Conservation (phyloP, 2,113 vertebrate species). For the Leptobrachium leishanense region DNA sequence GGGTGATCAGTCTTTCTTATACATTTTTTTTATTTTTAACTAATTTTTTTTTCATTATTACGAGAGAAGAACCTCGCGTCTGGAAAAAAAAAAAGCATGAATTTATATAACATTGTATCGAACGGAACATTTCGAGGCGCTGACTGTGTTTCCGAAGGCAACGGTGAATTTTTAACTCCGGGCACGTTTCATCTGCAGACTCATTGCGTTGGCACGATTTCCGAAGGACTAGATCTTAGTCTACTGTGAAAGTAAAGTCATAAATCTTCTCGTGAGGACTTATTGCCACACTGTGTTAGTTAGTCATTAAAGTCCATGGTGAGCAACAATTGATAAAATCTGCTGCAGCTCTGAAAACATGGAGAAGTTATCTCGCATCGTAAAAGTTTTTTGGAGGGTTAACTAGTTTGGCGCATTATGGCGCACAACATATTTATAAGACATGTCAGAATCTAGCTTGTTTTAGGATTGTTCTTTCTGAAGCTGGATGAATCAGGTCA, state of each 20-base stretch:
- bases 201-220: slow-evolving; percentile 12
- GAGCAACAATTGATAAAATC: background rate
- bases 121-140: background rate
- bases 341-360: background rate
- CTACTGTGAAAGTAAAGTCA: background rate
- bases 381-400: too few species aligned
- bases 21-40: background rate
- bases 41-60: background rate
- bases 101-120: slow-evolving; percentile 20
- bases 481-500: too few species aligned
- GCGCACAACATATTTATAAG: too few species aligned
- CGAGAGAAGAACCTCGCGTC: slow-evolving; percentile 2
- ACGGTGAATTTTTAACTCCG: slow-evolving; percentile 5
- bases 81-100: background rate
- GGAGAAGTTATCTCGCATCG: too few species aligned
- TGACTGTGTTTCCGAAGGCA: slow-evolving; percentile 21
- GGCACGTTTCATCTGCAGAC: slow-evolving; percentile 19
- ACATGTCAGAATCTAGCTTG: too few species aligned
- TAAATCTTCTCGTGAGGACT: slow-evolving; percentile 31
- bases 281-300: slow-evolving; percentile 34
- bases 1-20: slow-evolving; percentile 25
- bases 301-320: slow-evolving; percentile 23
- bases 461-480: too few species aligned
- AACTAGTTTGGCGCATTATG: too few species aligned
- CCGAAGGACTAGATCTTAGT: slow-evolving; percentile 28